phyloP scores from a whole-genome alignment of 1,140 invertebrate species.

The Panulirus ornatus region DNA sequence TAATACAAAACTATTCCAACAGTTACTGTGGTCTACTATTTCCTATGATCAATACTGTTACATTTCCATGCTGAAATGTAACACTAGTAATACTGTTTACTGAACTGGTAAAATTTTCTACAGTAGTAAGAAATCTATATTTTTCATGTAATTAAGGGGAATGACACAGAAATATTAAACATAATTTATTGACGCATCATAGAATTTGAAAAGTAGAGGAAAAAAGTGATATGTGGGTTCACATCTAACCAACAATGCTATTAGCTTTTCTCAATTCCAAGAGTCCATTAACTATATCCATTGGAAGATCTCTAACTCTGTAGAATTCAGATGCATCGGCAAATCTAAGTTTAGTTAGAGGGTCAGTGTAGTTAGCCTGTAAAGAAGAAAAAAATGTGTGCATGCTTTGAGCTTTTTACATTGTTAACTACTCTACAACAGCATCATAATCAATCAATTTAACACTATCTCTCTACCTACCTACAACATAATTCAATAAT shows the following conservation, averaged over 20 bases:
- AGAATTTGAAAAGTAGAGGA: no score
- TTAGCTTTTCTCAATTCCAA: slow-evolving; percentile 90
- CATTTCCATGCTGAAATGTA: no score
- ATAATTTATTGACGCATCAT: not conserved
- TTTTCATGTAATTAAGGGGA: no score
- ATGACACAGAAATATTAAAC: no score
- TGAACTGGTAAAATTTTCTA: no score
- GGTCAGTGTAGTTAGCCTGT: slow-evolving; percentile 91
- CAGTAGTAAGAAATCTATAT: no score
- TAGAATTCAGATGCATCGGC: slow-evolving; percentile 91
- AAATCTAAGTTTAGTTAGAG: slow-evolving; percentile 92
- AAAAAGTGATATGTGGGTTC: not conserved
- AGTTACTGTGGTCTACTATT: no score
- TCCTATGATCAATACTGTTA: no score
- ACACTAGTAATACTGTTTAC: no score
- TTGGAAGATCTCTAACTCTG: slow-evolving; percentile 89
- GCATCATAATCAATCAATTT: not conserved
- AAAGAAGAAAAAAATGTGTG: slow-evolving; percentile 77
- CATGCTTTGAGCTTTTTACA: not conserved
- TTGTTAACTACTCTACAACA: not conserved
- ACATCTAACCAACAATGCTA: slow-evolving; percentile 84
- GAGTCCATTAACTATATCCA: slow-evolving; percentile 94
- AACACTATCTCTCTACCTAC: no score
- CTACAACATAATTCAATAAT: no score
- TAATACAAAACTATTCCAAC: no score